Percentiles rank a stretch among this genome's conserved stretches.
Evolutionary conservation across 2,888 invertebrate genomes (phyloP).

Genomic region (Leistus spinibarbis): DNA sequence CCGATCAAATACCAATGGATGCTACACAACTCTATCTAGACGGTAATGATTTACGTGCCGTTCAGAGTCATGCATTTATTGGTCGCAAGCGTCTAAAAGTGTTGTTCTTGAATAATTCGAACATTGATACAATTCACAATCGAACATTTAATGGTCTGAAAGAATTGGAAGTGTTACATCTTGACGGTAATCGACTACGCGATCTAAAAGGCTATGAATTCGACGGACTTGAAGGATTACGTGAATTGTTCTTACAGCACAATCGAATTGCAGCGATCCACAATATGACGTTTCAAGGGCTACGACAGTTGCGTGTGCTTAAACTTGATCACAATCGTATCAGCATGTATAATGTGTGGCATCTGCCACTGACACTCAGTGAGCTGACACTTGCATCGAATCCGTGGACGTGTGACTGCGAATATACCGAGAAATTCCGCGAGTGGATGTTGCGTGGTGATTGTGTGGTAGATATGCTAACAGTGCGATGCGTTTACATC

Average conservation of each 20-base stretch:
- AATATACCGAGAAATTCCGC: conserved; percentile 74
- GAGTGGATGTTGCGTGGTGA: conserved; percentile 76
- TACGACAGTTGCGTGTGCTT: conserved; percentile 69
- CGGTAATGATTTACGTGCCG: conserved; percentile 77
- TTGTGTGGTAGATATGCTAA: conserved; percentile 68
- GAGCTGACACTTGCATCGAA: conserved; percentile 73
- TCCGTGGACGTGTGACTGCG: conserved; percentile 85
- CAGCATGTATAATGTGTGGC: conserved; percentile 73
- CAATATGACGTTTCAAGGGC: conserved; percentile 72
- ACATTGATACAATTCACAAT: conserved; percentile 79
- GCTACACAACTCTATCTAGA: conserved; percentile 87
- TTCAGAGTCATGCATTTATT: conserved; percentile 84
- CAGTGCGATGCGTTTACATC: conserved; percentile 70
- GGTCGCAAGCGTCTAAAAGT: conserved; percentile 79
- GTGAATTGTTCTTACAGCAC: conserved; percentile 74
- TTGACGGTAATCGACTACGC: conserved; percentile 75
- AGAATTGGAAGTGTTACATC: conserved; percentile 74
- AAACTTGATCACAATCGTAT: conserved; percentile 76
- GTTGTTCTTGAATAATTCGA: conserved; percentile 78
- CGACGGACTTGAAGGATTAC: conserved; percentile 74
- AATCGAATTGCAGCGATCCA: conserved; percentile 73
- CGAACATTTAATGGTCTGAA: conserved; percentile 84
- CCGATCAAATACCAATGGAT: conserved; percentile 87
- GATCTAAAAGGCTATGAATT: conserved; percentile 80
- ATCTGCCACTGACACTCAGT: conserved; percentile 67